Percentiles rank a stretch among this genome's conserved stretches.
These are phyloP conservation scores for Alfaro cultratus DNA, from an alignment of 2,797 vertebrate genomes.

Conservation along the genomic window DNA sequence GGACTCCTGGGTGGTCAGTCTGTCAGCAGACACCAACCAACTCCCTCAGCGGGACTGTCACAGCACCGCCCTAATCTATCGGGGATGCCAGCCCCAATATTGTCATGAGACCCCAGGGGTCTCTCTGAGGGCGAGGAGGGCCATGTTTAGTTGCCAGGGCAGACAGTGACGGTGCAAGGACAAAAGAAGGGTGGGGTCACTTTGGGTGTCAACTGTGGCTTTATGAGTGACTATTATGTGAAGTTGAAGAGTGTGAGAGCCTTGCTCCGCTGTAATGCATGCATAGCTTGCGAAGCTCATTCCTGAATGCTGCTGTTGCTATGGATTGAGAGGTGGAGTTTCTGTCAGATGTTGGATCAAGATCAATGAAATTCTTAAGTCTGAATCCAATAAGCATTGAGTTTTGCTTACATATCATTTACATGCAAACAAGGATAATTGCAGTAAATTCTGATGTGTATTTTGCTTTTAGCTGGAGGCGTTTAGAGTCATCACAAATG, in stretches of 20 bases:
- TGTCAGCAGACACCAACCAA: slow-evolving; percentile 59
- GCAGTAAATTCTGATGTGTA: slow-evolving; percentile 31
- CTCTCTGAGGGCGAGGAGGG: slow-evolving; percentile 66
- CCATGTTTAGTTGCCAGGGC: slow-evolving; percentile 61
- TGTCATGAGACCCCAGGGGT: slow-evolving; percentile 67
- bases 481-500: slow-evolving; percentile 55
- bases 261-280: slow-evolving; percentile 20
- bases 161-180: slow-evolving; percentile 55
- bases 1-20: slow-evolving; percentile 80
- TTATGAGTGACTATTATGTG: slow-evolving; percentile 41
- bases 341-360: slow-evolving; percentile 49
- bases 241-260: slow-evolving; percentile 40
- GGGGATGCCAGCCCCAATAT: slow-evolving; percentile 73
- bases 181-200: slow-evolving; percentile 47
- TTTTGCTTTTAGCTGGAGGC: slow-evolving; percentile 51
- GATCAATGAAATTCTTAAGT: slow-evolving; percentile 48
- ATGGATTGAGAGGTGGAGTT: slow-evolving; percentile 28
- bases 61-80: slow-evolving; percentile 68
- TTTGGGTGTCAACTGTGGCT: slow-evolving; percentile 30
- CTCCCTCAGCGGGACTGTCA: slow-evolving; percentile 64
- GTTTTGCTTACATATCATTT: slow-evolving; percentile 40
- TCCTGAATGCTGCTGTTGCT: slow-evolving; percentile 40
- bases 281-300: slow-evolving; percentile 10
- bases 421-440: slow-evolving; percentile 56
- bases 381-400: slow-evolving; percentile 38